A percentile compares a stretch with the other conserved stretches of the same genome.
phyloP scores from a whole-genome alignment of 2,888 invertebrate species.

The Amphipyra tragopoginis region DNA sequence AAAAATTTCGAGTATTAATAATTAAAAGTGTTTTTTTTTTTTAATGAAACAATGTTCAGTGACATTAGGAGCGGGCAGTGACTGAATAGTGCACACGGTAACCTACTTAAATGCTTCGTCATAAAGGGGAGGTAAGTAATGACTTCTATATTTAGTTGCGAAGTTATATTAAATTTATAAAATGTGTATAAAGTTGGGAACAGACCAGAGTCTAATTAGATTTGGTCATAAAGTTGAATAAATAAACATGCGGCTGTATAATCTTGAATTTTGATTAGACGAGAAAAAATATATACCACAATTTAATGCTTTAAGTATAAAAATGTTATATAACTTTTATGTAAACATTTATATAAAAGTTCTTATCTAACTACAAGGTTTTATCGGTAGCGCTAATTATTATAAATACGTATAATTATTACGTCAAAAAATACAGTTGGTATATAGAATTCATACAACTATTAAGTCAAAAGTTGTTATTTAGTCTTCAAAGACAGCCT shows the following conservation, averaged over 20 bases:
- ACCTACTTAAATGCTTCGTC: conserved; percentile 80
- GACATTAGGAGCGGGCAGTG: conserved; percentile 69
- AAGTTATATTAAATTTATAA: conserved; percentile 29
- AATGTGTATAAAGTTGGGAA: conserved; percentile 10
- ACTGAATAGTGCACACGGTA: conserved; percentile 78
- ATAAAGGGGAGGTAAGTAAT: conserved; percentile 80
- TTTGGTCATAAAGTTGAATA: not conserved
- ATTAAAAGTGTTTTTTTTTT: conserved; percentile 46
- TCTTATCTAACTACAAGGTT: too few relatives aligned
- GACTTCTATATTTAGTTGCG: conserved; percentile 64
- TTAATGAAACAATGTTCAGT: conserved; percentile 67
- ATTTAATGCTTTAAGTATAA: not conserved
- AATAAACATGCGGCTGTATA: not conserved
- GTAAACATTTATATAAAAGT: not conserved
- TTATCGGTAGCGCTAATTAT: too few relatives aligned
- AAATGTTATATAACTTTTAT: not conserved
- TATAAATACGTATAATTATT: too few relatives aligned
- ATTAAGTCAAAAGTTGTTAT: too few relatives aligned
- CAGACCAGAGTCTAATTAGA: conserved; percentile 14
- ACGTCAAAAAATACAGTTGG: too few relatives aligned
- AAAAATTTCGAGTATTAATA: conserved; percentile 41
- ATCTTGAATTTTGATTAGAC: not conserved
- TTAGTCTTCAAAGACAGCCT: too few relatives aligned
- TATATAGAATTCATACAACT: too few relatives aligned
- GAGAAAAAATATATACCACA: not conserved